Conservation (phyloP, 2,797 vertebrate species). For the Ficedula albicollis region DNA sequence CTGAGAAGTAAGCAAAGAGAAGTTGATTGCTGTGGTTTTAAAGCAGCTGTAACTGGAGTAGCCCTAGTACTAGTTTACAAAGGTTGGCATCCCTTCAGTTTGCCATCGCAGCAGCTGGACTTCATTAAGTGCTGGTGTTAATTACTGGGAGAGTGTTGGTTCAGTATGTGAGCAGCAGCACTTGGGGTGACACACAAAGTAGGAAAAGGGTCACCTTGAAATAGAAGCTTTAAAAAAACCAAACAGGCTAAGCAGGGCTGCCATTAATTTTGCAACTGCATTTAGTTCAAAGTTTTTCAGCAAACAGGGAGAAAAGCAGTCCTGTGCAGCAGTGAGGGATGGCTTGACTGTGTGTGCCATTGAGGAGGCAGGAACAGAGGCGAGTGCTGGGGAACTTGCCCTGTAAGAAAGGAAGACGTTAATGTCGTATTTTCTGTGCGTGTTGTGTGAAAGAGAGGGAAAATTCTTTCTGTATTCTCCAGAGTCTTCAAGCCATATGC, state of each 20-base stretch:
- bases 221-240: conserved; percentile 65
- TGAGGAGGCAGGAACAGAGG: background rate
- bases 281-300: background rate
- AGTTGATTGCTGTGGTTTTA: conserved; percentile 36
- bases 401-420: background rate
- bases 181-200: conserved; percentile 77
- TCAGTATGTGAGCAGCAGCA: conserved; percentile 75
- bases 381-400: background rate
- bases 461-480: conserved; percentile 29
- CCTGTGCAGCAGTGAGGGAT: background rate
- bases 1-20: conserved; percentile 48
- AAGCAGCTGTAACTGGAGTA: conserved; percentile 41
- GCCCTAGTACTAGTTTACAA: conserved; percentile 54
- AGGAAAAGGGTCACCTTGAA: conserved; percentile 86
- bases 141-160: conserved; percentile 89
- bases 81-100: conserved; percentile 85
- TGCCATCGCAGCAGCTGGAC: conserved; percentile 93
- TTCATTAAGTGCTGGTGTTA: conserved; percentile 97
- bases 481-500: conserved; percentile 27
- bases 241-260: background rate
- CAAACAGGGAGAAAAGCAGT: background rate
- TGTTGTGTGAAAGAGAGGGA: background rate
- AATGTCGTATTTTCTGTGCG: background rate
- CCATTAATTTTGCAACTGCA: background rate
- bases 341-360: background rate